Evolutionary conservation across 2,888 invertebrate species (phyloP).

Genomic region (Drosophila diplacantha): DNA sequence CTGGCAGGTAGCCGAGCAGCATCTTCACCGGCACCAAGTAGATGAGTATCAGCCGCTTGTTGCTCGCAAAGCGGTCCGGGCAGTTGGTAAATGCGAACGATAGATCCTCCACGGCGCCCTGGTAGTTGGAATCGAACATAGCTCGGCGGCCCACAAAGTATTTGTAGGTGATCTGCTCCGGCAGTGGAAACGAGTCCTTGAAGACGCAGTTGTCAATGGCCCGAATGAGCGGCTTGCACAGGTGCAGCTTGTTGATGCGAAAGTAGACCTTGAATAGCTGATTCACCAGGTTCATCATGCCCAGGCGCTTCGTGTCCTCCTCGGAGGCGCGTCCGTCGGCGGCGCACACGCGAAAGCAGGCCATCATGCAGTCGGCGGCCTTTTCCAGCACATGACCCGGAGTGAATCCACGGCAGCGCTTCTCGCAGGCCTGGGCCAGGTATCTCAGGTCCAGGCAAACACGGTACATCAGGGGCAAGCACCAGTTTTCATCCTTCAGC

Average conservation of each 20-base stretch:
- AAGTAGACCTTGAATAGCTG: slow-evolving; percentile 97
- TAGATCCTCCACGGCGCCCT: slow-evolving; percentile 93
- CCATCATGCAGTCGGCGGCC: slow-evolving; percentile 94
- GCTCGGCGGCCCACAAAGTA: slow-evolving; percentile 98
- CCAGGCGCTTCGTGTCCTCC: slow-evolving; percentile 94
- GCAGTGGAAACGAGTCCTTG: slow-evolving; percentile 92
- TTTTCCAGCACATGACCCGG: slow-evolving; percentile 85
- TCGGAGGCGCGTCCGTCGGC: slow-evolving; percentile 89
- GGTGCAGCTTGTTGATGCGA: slow-evolving; percentile 91
- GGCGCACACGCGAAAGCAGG: slow-evolving; percentile 95
- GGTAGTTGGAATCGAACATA: slow-evolving; percentile 98
- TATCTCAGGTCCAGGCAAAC: slow-evolving; percentile 92
- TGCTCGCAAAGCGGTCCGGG: slow-evolving; percentile 87
- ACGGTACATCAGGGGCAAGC: slow-evolving; percentile 93
- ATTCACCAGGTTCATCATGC: slow-evolving; percentile 97
- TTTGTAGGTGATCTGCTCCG: slow-evolving; percentile 97
- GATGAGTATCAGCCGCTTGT: slow-evolving; percentile 94
- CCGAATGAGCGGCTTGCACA: slow-evolving; percentile 95
- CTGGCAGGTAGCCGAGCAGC: slow-evolving; percentile 97
- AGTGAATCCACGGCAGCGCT: slow-evolving; percentile 69
- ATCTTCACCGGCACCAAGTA: slow-evolving; percentile 98
- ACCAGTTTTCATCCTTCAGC: slow-evolving; percentile 98
- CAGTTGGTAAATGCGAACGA: slow-evolving; percentile 96
- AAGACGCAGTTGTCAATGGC: slow-evolving; percentile 96
- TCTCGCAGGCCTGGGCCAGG: slow-evolving; percentile 89